Evolutionary conservation across 2,888 invertebrate species (phyloP).

Genomic region (Caenorhabditis sp.): DNA sequence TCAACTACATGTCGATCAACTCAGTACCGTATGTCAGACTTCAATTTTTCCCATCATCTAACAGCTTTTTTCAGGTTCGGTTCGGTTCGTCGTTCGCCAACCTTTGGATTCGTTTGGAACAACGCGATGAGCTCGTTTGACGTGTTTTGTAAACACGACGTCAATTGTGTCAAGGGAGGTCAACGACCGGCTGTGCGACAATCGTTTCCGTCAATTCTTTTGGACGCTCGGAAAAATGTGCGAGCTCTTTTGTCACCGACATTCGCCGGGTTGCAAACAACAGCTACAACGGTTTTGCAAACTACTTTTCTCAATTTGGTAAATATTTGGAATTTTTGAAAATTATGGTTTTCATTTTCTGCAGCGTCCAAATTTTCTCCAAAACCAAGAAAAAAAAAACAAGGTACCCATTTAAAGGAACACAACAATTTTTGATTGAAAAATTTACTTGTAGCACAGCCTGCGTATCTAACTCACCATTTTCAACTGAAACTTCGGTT

Average conservation of each 20-base stretch:
- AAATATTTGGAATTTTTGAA: too few relatives aligned
- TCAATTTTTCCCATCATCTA: too few relatives aligned
- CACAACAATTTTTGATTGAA: too few relatives aligned
- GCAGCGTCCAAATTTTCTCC: too few relatives aligned
- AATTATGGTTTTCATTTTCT: too few relatives aligned
- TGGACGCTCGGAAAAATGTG: slow-evolving; percentile 4
- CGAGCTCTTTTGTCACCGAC: slow-evolving; percentile 11
- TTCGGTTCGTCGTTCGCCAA: slow-evolving; percentile 34
- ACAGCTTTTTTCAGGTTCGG: slow-evolving; percentile 48
- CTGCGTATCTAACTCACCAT: too few relatives aligned
- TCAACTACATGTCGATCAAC: slow-evolving; percentile 37
- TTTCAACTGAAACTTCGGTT: background rate
- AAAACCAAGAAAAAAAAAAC: too few relatives aligned
- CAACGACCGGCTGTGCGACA: slow-evolving; percentile 27
- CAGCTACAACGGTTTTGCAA: slow-evolving; percentile 17
- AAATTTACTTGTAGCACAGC: too few relatives aligned
- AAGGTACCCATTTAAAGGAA: too few relatives aligned
- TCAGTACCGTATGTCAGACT: slow-evolving; percentile 34
- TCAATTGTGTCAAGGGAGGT: slow-evolving; percentile 30
- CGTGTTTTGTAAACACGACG: slow-evolving; percentile 20
- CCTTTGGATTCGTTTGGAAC: slow-evolving; percentile 53
- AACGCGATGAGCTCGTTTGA: slow-evolving; percentile 50
- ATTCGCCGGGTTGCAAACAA: slow-evolving; percentile 11
- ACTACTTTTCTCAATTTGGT: slow-evolving; percentile 25
- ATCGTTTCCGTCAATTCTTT: slow-evolving; percentile 22